Base-by-base conservation (phyloP, 2,888 invertebrate genomes). In the Eretmocerus hayati region DNA sequence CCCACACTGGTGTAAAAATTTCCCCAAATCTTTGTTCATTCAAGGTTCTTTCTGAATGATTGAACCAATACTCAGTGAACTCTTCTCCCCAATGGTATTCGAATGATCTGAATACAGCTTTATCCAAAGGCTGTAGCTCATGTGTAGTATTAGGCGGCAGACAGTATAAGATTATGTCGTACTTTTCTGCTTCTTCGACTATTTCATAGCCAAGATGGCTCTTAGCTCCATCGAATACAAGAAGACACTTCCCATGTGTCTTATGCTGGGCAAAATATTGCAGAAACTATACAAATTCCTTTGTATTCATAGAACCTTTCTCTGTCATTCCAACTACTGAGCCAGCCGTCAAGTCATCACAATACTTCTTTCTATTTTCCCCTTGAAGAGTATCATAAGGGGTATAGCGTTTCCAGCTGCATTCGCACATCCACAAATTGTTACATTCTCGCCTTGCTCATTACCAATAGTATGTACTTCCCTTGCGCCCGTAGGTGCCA, bases 201-300 rank as follows among this genome's bases (percentile, higher is more conserved):
- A 56, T 54, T 36, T 58, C 52, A 3, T 58, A 45, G 8, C 44
- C 47, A 26, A 48, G 59, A 11, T 16, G 62, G 59, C n/a, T 59
- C 15, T 44, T 63, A 62, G 4, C 33, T 33, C 63, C 63, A 54
- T 67, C 64, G 9, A 66, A 42, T 43, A 64, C 53, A 18, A 67
- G 40, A 9, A 65, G 9, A 16, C 57, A 56, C 52, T 54, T 61
- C 35, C 63, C 63, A 3, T 46, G 23, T 15, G 58, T 57, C 54
- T 66, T 66, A 31, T 57, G 44, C 2, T 62, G 63, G 16, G 62
- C 5, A 50, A 66, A 67, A 43, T 61, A 56, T 48, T 57, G 54
- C 6, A 65, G 43, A 64, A 63, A 64, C 20, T 56, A 48, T 6
- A 57, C 52, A 52, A 62, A 61, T 19, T 60, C 30, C 18, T 56